These are phyloP conservation scores for Malacosoma neustria DNA, from an alignment of 2,888 invertebrate genomes.

Conservation along the genomic window DNA sequence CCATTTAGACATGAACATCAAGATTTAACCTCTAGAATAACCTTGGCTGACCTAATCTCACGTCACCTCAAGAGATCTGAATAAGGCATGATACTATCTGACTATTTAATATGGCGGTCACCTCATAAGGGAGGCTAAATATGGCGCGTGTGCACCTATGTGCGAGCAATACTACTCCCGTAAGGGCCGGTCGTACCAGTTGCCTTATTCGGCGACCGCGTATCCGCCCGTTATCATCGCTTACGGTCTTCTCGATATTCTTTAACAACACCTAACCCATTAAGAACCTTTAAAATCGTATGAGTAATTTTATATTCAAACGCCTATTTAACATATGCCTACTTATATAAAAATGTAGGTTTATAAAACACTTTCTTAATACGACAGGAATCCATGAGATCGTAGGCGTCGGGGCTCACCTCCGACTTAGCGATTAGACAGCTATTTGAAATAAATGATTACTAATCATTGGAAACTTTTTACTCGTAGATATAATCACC, in stretches of 20 bases:
- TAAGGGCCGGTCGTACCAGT: constrained; percentile 30
- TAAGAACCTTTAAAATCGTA: constrained; percentile 16
- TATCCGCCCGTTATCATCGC: constrained; percentile 43
- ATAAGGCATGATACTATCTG: constrained; percentile 30
- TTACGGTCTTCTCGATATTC: constrained; percentile 18
- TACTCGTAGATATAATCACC: too few relatives aligned
- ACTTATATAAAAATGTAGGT: constrained; percentile 3
- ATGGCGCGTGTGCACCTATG: constrained; percentile 27
- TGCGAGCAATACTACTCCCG: constrained; percentile 24
- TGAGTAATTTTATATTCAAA: constrained; percentile 20
- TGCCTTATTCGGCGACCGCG: constrained; percentile 42
- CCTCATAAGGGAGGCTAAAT: constrained; percentile 28
- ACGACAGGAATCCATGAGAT: not conserved
- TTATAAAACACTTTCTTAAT: constrained; percentile 4
- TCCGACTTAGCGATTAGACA: too few relatives aligned
- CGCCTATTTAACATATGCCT: constrained; percentile 9
- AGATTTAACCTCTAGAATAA: constrained; percentile 10
- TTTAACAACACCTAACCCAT: constrained; percentile 13
- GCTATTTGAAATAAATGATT: too few relatives aligned
- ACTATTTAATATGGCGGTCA: constrained; percentile 31
- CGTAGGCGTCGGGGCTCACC: not conserved
- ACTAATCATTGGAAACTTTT: too few relatives aligned
- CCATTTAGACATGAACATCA: constrained; percentile 4
- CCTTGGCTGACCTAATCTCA: constrained; percentile 16
- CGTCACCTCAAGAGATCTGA: constrained; percentile 20